Conservation (phyloP, 1,140 invertebrate species). For the Drosophila bocqueti region DNA sequence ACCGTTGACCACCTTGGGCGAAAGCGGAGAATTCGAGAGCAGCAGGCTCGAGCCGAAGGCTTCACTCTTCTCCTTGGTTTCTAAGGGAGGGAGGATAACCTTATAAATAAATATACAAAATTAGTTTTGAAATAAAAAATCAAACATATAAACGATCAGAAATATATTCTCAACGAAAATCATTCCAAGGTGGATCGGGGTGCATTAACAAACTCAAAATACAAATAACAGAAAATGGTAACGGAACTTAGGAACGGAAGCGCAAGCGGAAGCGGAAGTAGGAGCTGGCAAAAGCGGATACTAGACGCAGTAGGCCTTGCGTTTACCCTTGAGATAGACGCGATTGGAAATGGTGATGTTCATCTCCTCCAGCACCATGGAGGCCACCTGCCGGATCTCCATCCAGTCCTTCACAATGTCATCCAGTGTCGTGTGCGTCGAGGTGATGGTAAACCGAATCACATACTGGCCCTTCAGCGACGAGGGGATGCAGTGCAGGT, state of each 20-base stretch:
- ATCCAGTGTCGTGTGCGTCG: constrained; percentile 93
- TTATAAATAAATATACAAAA: not conserved
- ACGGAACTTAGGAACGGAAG: constrained; percentile 6
- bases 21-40: constrained; percentile 97
- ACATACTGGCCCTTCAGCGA: constrained; percentile 96
- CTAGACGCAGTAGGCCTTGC: constrained; percentile 59
- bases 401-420: constrained; percentile 96
- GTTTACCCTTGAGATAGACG: constrained; percentile 91
- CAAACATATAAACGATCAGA: not conserved
- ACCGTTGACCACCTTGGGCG: constrained; percentile 98
- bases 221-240: constrained; percentile 8
- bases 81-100: constrained; percentile 81
- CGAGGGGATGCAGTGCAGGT: constrained; percentile 97
- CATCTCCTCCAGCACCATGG: constrained; percentile 89
- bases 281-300: not conserved
- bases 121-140: not conserved
- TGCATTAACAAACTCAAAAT: constrained; percentile 45
- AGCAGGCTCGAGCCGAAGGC: constrained; percentile 97
- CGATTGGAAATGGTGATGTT: constrained; percentile 87
- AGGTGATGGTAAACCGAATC: constrained; percentile 96
- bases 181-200: constrained; percentile 50
- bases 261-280: not conserved
- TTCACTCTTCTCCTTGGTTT: constrained; percentile 92
- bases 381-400: constrained; percentile 93
- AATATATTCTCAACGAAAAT: constrained; percentile 15